These are phyloP conservation scores for Patella ulyssiponensis DNA, from an alignment of 2,888 invertebrate species.

Conservation along the genomic window DNA sequence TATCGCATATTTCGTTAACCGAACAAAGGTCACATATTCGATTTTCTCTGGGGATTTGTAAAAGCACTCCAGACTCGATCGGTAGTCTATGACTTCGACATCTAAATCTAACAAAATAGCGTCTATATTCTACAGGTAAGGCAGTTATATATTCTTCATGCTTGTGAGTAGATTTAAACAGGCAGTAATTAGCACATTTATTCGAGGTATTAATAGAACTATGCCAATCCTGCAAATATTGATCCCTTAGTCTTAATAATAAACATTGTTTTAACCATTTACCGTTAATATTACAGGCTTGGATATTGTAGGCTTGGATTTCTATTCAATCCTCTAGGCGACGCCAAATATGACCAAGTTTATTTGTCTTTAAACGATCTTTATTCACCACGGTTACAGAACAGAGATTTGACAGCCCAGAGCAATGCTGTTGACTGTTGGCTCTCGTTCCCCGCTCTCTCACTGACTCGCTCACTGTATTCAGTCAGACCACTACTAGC, in stretches of 20 bases:
- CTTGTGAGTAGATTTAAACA: not conserved
- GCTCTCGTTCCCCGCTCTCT: too few species aligned
- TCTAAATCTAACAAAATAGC: not conserved
- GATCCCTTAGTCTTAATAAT: not conserved
- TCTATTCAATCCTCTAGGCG: too few species aligned
- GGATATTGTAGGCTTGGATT: not conserved
- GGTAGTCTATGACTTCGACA: slow-evolving; percentile 8
- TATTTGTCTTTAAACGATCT: too few species aligned
- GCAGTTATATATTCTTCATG: not conserved
- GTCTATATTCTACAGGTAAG: not conserved
- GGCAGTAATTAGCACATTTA: not conserved
- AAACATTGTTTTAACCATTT: slow-evolving; percentile 2
- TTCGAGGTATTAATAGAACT: not conserved
- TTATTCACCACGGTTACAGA: too few species aligned
- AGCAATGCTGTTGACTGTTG: too few species aligned
- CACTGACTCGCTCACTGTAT: too few species aligned
- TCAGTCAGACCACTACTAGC: too few species aligned
- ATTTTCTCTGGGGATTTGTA: not conserved
- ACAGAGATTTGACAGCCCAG: too few species aligned
- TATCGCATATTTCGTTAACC: not conserved
- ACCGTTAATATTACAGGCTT: not conserved
- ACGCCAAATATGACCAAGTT: too few species aligned
- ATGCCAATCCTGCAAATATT: slow-evolving; percentile 3
- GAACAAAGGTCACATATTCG: slow-evolving; percentile 3
- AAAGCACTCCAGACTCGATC: not conserved